Conservation (phyloP, 2,888 invertebrate species). For the Pristionchus japonicus region DNA sequence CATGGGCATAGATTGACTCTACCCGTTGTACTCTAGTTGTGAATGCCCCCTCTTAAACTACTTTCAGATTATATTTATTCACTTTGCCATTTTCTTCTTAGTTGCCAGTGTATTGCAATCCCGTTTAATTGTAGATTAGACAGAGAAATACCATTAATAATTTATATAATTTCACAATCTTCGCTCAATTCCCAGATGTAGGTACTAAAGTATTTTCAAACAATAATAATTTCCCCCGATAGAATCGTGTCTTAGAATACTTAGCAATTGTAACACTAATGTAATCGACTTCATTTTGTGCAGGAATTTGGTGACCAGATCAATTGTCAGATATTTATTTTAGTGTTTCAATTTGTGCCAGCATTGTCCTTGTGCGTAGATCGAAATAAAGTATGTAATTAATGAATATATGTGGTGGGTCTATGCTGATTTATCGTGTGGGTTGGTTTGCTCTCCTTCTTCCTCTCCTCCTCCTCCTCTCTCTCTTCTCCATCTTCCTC, state of each 20-base stretch:
- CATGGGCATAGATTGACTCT: constrained; percentile 32
- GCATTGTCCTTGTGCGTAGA: background rate
- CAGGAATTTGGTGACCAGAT: background rate
- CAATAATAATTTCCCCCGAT: background rate
- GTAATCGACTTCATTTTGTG: background rate
- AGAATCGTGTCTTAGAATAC: constrained; percentile 23
- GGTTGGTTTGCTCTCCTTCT: background rate
- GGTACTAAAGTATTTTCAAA: constrained; percentile 40
- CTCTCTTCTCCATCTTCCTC: background rate
- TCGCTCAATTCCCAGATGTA: constrained; percentile 36
- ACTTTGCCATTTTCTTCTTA: constrained; percentile 29
- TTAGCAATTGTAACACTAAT: constrained; percentile 24
- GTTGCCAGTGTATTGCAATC: background rate
- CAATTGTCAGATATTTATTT: background rate
- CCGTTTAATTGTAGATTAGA: background rate
- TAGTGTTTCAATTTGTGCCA: background rate
- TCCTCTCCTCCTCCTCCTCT: background rate
- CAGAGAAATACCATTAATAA: background rate
- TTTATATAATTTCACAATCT: background rate
- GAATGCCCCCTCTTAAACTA: background rate
- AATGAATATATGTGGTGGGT: background rate
- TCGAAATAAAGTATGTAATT: background rate
- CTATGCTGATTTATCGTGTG: background rate
- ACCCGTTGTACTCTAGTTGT: background rate
- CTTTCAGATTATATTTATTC: background rate